A percentile compares a stretch with the other conserved stretches of the same genome.
These are phyloP conservation scores for Bothrops jararaca DNA, from an alignment of 2,113 vertebrate species.

Conservation along the genomic window DNA sequence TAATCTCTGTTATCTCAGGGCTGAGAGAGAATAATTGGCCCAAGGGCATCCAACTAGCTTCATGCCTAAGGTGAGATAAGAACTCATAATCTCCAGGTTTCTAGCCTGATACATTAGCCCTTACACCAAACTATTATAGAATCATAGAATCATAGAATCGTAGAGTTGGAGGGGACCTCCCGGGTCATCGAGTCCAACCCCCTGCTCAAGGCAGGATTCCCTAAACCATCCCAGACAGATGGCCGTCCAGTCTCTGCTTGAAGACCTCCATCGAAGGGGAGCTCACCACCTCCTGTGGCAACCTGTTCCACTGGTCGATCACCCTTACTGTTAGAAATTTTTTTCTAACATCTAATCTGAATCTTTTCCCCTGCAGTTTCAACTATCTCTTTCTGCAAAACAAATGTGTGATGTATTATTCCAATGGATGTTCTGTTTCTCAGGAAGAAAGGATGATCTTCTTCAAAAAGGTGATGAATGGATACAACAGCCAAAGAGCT, in stretches of 20 bases:
- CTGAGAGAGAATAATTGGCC: not conserved
- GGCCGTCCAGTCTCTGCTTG: no score
- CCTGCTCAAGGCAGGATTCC: no score
- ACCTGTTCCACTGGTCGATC: no score
- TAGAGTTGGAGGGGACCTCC: no score
- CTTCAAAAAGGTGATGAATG: conserved; percentile 12
- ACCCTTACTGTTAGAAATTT: no score
- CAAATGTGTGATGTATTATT: not conserved
- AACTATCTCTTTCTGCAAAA: not conserved
- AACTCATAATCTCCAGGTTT: not conserved
- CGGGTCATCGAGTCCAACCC: no score
- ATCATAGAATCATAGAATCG: no score
- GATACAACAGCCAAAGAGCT: not conserved
- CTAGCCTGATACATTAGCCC: not conserved
- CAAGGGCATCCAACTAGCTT: not conserved
- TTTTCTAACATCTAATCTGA: no score
- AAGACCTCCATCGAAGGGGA: no score
- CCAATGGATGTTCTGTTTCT: not conserved
- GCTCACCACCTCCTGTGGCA: no score
- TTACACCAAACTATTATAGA: not conserved
- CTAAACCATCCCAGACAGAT: no score
- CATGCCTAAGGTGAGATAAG: not conserved
- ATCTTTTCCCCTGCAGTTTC: no score
- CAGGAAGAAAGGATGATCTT: conserved; percentile 61
- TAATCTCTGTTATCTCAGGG: not conserved